A percentile compares a stretch with the other conserved stretches of the same genome.
Evolutionary conservation across 2,113 vertebrate genomes (phyloP).

Genomic region (Nesoenas mayeri): DNA sequence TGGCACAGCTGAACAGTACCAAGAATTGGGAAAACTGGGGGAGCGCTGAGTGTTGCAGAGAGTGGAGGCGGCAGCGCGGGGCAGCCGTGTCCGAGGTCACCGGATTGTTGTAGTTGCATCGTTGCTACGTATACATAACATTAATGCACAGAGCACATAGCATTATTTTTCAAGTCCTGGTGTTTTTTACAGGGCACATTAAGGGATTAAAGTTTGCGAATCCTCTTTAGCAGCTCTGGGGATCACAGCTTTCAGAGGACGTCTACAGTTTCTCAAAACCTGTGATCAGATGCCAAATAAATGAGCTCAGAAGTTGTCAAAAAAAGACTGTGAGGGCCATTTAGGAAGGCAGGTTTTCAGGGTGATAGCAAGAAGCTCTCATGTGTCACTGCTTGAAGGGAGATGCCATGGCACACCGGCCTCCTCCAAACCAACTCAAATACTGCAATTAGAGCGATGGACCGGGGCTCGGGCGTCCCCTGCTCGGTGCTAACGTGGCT

Average conservation of each 20-base stretch:
- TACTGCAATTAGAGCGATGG: not conserved
- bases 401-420: not conserved
- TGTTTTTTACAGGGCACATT: not conserved
- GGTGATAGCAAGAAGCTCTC: not conserved
- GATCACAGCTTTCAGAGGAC: not conserved
- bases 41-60: rapidly evolving
- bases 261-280: not conserved
- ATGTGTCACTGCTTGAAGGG: not conserved
- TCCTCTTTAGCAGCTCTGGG: not conserved
- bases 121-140: not conserved
- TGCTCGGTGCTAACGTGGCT: not conserved
- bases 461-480: not conserved
- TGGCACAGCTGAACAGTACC: rapidly evolving
- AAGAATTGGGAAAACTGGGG: not conserved
- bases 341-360: not conserved
- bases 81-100: rapidly evolving
- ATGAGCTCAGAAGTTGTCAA: not conserved
- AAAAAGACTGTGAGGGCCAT: not conserved
- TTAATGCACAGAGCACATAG: not conserved
- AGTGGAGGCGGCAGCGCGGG: not conserved
- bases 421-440: not conserved
- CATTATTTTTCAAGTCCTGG: not conserved
- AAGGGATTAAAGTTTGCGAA: not conserved
- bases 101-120: not conserved
- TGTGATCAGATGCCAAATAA: not conserved